Conservation (phyloP, 2,797 vertebrate species). For the Caiman crocodilus region DNA sequence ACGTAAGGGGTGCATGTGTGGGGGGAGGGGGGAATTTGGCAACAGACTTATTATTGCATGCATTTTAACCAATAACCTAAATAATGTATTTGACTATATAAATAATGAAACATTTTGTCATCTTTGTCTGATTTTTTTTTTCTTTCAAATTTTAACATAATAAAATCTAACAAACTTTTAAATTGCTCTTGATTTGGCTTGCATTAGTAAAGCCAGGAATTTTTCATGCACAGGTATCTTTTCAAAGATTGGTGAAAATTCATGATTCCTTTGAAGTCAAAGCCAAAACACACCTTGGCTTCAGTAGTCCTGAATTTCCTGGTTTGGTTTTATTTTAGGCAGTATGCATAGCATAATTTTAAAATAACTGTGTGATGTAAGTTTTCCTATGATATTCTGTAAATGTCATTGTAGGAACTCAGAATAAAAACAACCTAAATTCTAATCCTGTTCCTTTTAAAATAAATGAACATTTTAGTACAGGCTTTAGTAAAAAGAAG, state of each 20-base stretch:
- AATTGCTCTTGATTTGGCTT: constrained; percentile 3
- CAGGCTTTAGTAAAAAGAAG: constrained; percentile 27
- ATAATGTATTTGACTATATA: constrained; percentile 18
- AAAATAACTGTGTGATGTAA: not conserved
- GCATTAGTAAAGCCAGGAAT: not conserved
- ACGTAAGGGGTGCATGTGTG: constrained; percentile 28
- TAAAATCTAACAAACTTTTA: not conserved
- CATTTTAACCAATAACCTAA: not conserved
- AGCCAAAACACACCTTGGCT: not conserved
- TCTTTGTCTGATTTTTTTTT: not conserved
- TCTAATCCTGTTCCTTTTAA: not conserved
- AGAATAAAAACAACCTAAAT: not conserved
- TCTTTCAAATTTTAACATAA: constrained; percentile 3
- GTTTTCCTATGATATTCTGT: not conserved
- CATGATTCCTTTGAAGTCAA: not conserved
- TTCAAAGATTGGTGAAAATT: not conserved
- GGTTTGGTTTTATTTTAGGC: not conserved
- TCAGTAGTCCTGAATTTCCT: not conserved
- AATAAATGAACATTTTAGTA: constrained; percentile 7
- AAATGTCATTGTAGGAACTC: not conserved
- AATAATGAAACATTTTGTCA: constrained; percentile 28
- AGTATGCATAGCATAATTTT: not conserved
- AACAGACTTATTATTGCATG: not conserved
- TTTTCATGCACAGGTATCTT: not conserved
- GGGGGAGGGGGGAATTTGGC: not conserved